A percentile compares a stretch with the other conserved stretches of the same genome.
Evolutionary conservation across 2,888 invertebrate species (phyloP).

Genomic region (Acholoe squamosa): DNA sequence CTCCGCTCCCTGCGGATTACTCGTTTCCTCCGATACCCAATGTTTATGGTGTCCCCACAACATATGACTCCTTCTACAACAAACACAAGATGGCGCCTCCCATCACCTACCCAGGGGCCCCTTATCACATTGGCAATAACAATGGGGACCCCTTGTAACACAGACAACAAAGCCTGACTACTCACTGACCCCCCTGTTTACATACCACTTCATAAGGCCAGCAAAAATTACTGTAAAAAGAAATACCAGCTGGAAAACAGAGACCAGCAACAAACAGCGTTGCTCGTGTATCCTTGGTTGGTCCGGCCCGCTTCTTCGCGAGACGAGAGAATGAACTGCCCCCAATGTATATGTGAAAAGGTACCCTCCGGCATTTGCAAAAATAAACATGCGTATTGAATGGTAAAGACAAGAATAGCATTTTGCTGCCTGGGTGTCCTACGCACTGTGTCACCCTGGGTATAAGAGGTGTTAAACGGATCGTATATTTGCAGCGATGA

Average conservation of each 20-base stretch:
- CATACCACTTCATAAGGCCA: conserved; percentile 12
- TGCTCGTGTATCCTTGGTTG: not conserved
- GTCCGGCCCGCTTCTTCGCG: not conserved
- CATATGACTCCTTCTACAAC: not conserved
- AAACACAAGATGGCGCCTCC: not conserved
- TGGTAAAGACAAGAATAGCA: not conserved
- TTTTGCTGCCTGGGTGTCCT: conserved; percentile 34
- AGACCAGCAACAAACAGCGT: not conserved
- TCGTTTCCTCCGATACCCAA: not conserved
- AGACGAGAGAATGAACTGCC: not conserved
- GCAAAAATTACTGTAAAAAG: not conserved
- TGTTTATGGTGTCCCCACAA: conserved; percentile 48
- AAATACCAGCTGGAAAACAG: conserved; percentile 6
- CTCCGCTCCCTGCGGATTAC: too few relatives aligned
- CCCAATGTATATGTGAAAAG: not conserved
- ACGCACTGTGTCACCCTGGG: not conserved
- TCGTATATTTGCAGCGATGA: too few relatives aligned
- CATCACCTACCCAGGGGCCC: not conserved
- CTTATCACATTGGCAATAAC: conserved; percentile 45
- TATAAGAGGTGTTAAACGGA: too few relatives aligned
- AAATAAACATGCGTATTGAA: not conserved
- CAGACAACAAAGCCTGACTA: conserved; percentile 16
- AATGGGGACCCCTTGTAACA: conserved; percentile 19
- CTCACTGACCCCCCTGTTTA: not conserved
- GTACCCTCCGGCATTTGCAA: conserved; percentile 10